Conservation (phyloP, 2,797 vertebrate genomes). For the Phalanger gymnotis region DNA sequence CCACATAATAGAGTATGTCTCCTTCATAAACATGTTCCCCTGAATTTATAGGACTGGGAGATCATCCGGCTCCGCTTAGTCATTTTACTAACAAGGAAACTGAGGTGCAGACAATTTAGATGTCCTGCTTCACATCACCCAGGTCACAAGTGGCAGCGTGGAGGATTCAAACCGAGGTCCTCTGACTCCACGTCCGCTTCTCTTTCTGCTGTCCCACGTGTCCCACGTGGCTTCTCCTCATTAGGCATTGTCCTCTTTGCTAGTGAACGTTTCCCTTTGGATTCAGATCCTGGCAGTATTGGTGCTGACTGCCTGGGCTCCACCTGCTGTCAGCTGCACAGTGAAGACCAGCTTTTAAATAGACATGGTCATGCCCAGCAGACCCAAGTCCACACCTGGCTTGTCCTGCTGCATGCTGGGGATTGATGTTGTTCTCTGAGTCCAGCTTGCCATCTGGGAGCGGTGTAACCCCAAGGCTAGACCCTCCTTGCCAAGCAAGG, state of each 20-base stretch:
- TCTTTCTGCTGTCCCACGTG: not conserved
- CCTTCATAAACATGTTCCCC: not conserved
- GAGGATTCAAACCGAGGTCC: not conserved
- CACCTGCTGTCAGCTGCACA: not conserved
- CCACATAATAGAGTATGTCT: not conserved
- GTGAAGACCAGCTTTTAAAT: not conserved
- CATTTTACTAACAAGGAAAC: no score
- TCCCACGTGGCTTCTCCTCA: not conserved
- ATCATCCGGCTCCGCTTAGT: not conserved
- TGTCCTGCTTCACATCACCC: not conserved
- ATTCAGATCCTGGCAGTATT: not conserved
- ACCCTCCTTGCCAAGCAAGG: not conserved
- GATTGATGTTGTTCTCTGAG: not conserved
- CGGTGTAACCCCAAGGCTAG: not conserved
- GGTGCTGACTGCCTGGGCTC: not conserved
- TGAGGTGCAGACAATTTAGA: no score
- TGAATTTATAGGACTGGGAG: not conserved
- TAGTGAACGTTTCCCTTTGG: not conserved
- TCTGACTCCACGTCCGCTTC: not conserved
- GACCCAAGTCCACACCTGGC: not conserved
- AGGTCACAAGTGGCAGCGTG: not conserved
- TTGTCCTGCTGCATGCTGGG: not conserved
- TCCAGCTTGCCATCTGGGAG: not conserved
- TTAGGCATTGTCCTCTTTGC: not conserved
- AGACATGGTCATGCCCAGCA: not conserved